Conservation (phyloP, 2,797 vertebrate genomes). For the Yasuhikotakia modesta region DNA sequence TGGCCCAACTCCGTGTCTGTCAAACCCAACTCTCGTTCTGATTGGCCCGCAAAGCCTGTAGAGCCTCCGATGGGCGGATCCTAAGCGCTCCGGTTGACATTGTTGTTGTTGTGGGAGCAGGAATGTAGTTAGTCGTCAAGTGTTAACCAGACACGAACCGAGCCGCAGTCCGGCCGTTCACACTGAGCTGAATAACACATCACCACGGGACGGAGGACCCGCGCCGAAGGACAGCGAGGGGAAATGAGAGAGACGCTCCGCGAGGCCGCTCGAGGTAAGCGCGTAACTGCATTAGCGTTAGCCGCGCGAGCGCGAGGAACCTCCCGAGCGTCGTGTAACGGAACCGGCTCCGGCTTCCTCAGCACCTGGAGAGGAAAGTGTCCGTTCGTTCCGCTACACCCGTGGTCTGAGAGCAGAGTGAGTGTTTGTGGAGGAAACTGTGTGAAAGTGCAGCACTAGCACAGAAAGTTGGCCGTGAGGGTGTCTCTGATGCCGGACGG, state of each 20-base stretch:
- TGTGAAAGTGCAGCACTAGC: too few species aligned
- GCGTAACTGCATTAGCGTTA: conserved; percentile 61
- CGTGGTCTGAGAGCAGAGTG: not conserved
- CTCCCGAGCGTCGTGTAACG: conserved; percentile 34
- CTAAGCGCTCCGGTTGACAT: conserved; percentile 67
- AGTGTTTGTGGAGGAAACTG: too few species aligned
- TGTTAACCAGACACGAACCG: conserved; percentile 63
- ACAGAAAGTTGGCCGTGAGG: too few species aligned
- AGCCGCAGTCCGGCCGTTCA: conserved; percentile 57
- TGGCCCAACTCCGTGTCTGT: conserved; percentile 59
- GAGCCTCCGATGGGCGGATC: conserved; percentile 61
- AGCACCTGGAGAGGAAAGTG: not conserved
- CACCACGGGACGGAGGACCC: too few species aligned
- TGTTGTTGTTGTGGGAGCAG: conserved; percentile 83
- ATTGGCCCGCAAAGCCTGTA: conserved; percentile 64
- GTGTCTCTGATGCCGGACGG: too few species aligned
- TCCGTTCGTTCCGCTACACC: not conserved
- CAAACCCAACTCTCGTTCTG: not conserved
- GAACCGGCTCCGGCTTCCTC: conserved; percentile 20
- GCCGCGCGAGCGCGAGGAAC: conserved; percentile 55
- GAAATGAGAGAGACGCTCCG: conserved; percentile 67
- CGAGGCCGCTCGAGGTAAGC: conserved; percentile 76
- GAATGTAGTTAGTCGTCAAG: conserved; percentile 78
- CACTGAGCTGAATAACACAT: conserved; percentile 62
- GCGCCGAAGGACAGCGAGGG: conserved; percentile 54